Evolutionary conservation across 2,113 vertebrate species (phyloP).

Genomic region (Erpornis zantholeuca): DNA sequence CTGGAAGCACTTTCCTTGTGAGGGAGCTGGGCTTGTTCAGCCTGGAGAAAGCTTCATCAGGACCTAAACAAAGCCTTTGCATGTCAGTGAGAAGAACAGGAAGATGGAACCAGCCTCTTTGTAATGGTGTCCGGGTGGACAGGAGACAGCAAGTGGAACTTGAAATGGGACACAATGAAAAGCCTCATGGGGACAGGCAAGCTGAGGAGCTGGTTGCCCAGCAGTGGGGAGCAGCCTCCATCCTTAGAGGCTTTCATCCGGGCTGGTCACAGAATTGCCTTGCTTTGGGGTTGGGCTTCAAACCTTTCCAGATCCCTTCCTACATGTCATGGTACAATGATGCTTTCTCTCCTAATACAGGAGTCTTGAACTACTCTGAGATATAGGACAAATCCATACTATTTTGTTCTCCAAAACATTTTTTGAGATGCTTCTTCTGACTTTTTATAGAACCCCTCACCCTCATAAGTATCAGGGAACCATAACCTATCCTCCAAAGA

Average conservation of each 20-base stretch:
- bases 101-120: not conserved
- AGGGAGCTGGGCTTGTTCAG: not conserved
- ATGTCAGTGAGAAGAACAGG: not conserved
- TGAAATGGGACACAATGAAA: not conserved
- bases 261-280: not conserved
- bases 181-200: not conserved
- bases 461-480: not conserved
- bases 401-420: not conserved
- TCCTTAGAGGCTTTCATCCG: not conserved
- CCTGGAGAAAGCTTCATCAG: not conserved
- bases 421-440: not conserved
- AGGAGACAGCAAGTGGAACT: not conserved
- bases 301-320: not conserved
- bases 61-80: not conserved
- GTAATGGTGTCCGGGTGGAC: not conserved
- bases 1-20: not conserved
- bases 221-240: not conserved
- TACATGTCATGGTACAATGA: not conserved
- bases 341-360: not conserved
- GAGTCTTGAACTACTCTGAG: not conserved
- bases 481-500: not conserved
- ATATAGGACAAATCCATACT: not conserved
- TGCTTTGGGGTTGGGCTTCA: not conserved
- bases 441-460: not conserved
- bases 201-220: not conserved